Percentiles rank a stretch among this genome's conserved stretches.
phyloP scores from a whole-genome alignment of 2,888 invertebrate species.

The Acanthosepion lycidas region DNA sequence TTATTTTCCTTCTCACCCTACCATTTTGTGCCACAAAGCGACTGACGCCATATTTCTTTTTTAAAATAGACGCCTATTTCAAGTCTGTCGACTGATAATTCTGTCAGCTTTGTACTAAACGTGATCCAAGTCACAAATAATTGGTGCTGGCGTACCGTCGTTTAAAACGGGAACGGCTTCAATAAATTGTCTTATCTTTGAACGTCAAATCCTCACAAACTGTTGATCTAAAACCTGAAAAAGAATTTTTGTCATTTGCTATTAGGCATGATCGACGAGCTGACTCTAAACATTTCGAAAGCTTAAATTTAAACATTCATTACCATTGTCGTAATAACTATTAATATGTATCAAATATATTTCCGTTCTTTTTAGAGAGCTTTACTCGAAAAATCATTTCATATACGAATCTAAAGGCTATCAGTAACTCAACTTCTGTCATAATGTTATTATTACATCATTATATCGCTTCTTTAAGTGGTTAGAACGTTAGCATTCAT shows the following conservation, averaged over 20 bases:
- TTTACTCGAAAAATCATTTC: too few species aligned
- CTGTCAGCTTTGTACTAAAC: neutral
- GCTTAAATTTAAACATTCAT: neutral
- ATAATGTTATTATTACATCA: too few species aligned
- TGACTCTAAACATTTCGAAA: neutral
- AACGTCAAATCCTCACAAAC: neutral
- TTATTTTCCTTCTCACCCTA: neutral
- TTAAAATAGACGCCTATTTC: neutral
- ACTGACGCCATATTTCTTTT: neutral
- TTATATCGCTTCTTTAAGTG: too few species aligned
- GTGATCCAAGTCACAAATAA: neutral
- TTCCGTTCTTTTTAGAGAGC: too few species aligned
- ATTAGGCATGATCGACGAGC: neutral
- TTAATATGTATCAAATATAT: too few species aligned
- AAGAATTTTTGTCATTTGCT: neutral
- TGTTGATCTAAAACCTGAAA: neutral
- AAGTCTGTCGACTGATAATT: neutral
- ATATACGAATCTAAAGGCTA: too few species aligned
- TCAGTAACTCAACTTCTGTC: too few species aligned
- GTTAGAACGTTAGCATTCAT: too few species aligned
- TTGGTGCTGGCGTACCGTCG: neutral
- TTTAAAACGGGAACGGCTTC: neutral
- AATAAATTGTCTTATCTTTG: neutral
- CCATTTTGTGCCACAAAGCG: neutral
- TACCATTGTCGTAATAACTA: too few species aligned